These are phyloP conservation scores for Arctia plantaginis DNA, from an alignment of 2,888 invertebrate species.

Conservation along the genomic window DNA sequence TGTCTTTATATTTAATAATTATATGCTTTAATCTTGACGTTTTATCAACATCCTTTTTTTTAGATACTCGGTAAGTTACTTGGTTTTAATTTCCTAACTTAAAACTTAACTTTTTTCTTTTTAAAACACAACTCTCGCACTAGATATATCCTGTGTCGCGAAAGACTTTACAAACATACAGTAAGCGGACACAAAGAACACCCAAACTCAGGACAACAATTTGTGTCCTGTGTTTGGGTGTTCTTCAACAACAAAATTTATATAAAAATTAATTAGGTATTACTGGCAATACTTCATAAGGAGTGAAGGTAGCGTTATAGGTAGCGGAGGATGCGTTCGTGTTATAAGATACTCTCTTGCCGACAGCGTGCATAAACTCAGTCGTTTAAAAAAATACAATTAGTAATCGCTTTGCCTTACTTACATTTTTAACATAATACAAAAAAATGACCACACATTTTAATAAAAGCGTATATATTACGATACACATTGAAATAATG, in stretches of 20 bases:
- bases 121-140: no score
- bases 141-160: no score
- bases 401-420: no score
- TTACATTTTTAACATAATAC: background rate
- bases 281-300: background rate
- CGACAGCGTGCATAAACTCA: background rate
- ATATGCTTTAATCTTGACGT: no score
- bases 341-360: background rate
- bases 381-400: background rate
- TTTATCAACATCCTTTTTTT: background rate
- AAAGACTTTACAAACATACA: no score
- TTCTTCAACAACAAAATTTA: background rate
- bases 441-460: background rate
- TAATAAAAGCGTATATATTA: background rate
- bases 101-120: background rate
- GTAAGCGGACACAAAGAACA: no score
- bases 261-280: background rate
- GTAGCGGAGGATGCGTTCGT: background rate
- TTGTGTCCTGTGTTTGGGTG: no score
- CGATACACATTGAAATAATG: no score
- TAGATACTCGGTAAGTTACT: background rate
- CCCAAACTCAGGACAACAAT: no score
- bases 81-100: background rate
- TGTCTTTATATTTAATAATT: background rate
- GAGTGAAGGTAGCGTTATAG: background rate